Base-by-base conservation (phyloP, 1,140 invertebrate species). In the Tetranychus cinnabarinus region DNA sequence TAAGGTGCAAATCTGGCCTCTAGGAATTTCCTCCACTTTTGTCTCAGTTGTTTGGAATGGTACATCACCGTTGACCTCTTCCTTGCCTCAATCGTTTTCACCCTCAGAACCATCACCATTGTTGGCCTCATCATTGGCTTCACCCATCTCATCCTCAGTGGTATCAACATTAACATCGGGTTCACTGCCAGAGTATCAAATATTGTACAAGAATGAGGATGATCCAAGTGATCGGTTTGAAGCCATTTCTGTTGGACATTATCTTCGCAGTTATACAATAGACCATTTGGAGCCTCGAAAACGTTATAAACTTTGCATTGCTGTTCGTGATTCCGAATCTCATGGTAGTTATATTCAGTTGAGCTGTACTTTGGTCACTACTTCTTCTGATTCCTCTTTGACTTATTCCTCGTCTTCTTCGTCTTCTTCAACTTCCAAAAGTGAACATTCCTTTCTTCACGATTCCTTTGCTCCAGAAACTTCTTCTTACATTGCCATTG, bases 1-100 rank as follows among this genome's bases (percentile, higher is more conserved):
- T 37, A 69, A 73, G 42, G 68, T 76, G 7, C 65, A 70, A 33
- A 63, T 77, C 13, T 67, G 72, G 61, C 66, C 70, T 4, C 64
- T 69, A 3, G 65, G 65, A 8, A 66, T 72, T 3, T 66, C 73
- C 3, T 69, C 70, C 46, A 73, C 71, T 57, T 74, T 70, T 62
- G 71, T 77, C 34, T 74, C 74, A 1, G 67, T 77, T 15, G 69
- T 73, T 2, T 75, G 72, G 72, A 74, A 72, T 54, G 75, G 75
- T 7, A 74, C 72, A 31, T 72, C 70, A 36, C 67, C 71, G 8
- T 68, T 68, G 35, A 65, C 69, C 54, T 70, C 71, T 52, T 23
- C 23, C 23, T 23, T 23, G 23, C 39, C 5, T 42, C 39, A 42
- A 42, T 68, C 70, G 3, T 58, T 50, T 0, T 23, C n/a, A 34